Percentiles rank a stretch among this genome's conserved stretches.
These are phyloP conservation scores for Tichodroma muraria DNA, from an alignment of 2,113 vertebrate species.

Conservation along the genomic window DNA sequence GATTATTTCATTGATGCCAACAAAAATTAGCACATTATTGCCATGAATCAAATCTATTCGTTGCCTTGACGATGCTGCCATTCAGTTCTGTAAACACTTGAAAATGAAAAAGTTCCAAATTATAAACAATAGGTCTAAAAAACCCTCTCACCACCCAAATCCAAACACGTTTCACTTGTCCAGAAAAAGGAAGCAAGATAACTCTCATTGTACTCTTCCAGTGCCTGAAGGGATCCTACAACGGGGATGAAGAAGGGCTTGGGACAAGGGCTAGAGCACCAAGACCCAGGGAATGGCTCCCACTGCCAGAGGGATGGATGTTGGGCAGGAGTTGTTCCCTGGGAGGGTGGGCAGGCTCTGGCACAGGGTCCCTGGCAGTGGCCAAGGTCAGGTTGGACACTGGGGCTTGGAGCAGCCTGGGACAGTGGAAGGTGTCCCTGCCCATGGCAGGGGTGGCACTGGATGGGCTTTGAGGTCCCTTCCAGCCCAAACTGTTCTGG, in stretches of 20 bases:
- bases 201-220: neutral
- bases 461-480: fast-evolving
- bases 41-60: neutral
- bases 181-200: neutral
- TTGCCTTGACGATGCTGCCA: neutral
- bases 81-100: neutral
- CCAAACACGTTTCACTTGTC: neutral
- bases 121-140: neutral
- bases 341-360: neutral
- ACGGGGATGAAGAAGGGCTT: neutral
- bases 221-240: neutral
- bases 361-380: neutral
- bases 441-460: neutral
- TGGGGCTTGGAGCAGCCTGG: neutral
- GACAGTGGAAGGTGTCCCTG: neutral
- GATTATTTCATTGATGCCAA: neutral
- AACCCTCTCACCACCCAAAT: neutral
- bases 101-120: neutral
- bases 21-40: neutral
- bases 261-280: neutral
- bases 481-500: fast-evolving
- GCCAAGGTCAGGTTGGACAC: neutral
- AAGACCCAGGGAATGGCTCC: neutral
- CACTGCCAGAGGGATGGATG: neutral
- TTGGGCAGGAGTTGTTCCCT: neutral